These are phyloP conservation scores for Amphipoea oculea DNA, from an alignment of 2,888 invertebrate species.

Conservation along the genomic window DNA sequence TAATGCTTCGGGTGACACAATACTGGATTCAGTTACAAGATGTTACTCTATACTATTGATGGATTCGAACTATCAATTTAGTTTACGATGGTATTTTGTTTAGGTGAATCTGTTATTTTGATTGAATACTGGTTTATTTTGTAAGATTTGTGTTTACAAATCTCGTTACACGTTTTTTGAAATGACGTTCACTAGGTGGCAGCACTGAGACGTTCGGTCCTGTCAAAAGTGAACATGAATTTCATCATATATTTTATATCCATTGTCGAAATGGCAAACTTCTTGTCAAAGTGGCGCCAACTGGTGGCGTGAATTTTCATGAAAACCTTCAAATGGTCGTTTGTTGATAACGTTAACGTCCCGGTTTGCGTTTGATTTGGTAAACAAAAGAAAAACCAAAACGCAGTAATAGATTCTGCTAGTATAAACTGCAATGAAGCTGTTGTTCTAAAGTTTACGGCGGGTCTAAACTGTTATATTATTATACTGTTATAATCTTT, in stretches of 20 bases:
- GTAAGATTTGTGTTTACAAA: not conserved
- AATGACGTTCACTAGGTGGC: not conserved
- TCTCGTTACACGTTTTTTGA: not conserved
- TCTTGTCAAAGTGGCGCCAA: not conserved
- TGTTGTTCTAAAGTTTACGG: not conserved
- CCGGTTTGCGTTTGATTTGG: not conserved
- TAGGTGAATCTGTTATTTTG: conserved; percentile 32
- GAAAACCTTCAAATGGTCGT: not conserved
- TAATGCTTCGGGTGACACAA: conserved; percentile 68
- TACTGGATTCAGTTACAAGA: conserved; percentile 65
- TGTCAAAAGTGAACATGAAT: not conserved
- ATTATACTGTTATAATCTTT: not conserved
- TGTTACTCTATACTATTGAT: conserved; percentile 46
- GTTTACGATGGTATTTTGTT: conserved; percentile 41
- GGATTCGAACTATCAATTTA: conserved; percentile 47
- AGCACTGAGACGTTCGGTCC: not conserved
- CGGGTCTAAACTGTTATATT: not conserved
- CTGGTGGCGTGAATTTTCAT: not conserved
- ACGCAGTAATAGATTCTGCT: not conserved
- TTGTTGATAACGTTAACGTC: not conserved
- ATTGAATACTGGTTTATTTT: conserved; percentile 27
- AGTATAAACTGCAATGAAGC: not conserved
- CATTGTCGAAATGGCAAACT: not conserved
- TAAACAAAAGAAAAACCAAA: not conserved
- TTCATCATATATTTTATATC: not conserved